A percentile compares a stretch with the other conserved stretches of the same genome.
Conservation (phyloP, 2,113 vertebrate genomes). For the Sphyrna mokarran region DNA sequence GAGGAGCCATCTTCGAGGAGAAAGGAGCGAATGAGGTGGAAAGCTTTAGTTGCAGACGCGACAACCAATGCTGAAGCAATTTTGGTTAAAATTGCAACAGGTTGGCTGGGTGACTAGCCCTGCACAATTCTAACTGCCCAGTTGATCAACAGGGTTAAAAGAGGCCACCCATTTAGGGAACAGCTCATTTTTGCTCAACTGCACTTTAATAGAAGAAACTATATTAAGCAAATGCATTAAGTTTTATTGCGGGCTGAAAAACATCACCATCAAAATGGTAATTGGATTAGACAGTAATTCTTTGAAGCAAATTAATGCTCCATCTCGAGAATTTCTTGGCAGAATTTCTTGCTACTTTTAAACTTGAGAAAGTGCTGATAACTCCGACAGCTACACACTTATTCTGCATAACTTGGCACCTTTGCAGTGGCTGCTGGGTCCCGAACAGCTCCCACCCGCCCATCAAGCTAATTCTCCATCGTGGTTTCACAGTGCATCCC, state of each 20-base stretch:
- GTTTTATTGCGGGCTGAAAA: not conserved
- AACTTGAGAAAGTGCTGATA: not conserved
- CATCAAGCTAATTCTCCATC: not conserved
- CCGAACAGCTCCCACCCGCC: not conserved
- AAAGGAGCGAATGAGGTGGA: not conserved
- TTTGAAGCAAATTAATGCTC: not conserved
- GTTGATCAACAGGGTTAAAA: not conserved
- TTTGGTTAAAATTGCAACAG: not conserved
- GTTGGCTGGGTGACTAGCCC: not conserved
- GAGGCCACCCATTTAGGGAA: not conserved
- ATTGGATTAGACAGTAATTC: not conserved
- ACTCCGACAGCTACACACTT: slow-evolving; percentile 14
- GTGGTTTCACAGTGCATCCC: not conserved
- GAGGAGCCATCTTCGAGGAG: not conserved
- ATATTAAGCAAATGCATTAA: not conserved
- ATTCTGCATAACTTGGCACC: not conserved
- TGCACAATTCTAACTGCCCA: not conserved
- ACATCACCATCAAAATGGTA: not conserved
- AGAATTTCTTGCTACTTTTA: not conserved
- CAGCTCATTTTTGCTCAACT: not conserved
- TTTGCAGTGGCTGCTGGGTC: not conserved
- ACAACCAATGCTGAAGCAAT: too few relatives aligned
- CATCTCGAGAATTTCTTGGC: not conserved
- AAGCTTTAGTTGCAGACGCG: not conserved
- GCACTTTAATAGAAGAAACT: not conserved